Base-by-base conservation (phyloP, 2,113 vertebrate genomes). In the Oryzias celebensis region DNA sequence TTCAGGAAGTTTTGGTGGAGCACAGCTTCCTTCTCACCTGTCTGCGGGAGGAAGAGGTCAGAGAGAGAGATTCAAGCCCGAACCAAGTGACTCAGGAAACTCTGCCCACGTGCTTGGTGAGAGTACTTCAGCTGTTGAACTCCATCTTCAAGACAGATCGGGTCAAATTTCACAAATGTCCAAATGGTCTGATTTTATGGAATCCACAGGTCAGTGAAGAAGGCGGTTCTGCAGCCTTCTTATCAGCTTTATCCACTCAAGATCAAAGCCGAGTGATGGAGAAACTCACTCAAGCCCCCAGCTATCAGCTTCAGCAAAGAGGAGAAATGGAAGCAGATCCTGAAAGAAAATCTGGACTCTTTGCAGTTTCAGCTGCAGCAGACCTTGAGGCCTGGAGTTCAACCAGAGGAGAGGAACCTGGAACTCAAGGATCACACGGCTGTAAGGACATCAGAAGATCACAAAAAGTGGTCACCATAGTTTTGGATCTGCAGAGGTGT, bases 41-140 rank as follows among this genome's bases (percentile, higher is more conserved):
- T 56, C 20, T 81, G 52, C 81, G 71, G 18, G 12, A 23, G 57
- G 31, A 77, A 28, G n/a, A 14, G 16, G 16, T 26, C 81, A 57
- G 5, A 71, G 53, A 54, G 59, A 56, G 15, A 5, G 75, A 66
- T 23, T 62, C 68, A 6, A 13, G 43, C 18, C 42, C 72, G 46
- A 81, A 73, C 36, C 45, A 58, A 3, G 2, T n/a, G 53, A 17
- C 23, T 16, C 14, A 68, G 17, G 2, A 63, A 52, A 31, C 14
- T 26, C 17, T 58, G 14, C 41, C 71, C 14, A 56, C 65, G 63
- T 1, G 14, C 50, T 36, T 15, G 77, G 80, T 81, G 49, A 83
- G 77, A 66, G 49, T 49, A 10, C 17, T 5, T 7, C 6, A n/a
- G 14, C 48, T 22, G 24, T 16, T 41, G 5, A 62, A 62, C 17